Evolutionary conservation across 1,140 invertebrate species (phyloP), one percentile per base, ranked within the genome.

Genomic region (Mactra quadrangularis): DNA sequence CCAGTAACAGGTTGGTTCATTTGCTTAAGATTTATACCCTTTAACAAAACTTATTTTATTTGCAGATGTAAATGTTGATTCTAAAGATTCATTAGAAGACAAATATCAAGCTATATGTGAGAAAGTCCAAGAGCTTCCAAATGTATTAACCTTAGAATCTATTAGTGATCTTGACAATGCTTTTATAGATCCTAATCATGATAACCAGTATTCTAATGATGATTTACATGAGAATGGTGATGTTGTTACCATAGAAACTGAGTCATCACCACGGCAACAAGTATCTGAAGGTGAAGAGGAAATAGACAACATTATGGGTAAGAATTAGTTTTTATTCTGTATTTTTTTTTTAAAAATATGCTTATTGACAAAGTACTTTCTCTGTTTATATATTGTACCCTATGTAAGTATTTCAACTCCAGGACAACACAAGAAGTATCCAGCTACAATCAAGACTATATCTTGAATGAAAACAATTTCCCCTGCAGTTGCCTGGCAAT

Each of bases 101-200:
- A 75, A 47, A 31, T 75, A 41, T 47, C 33, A 60, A 29, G 53
- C 53, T 22, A 60, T 75, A 27, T 75, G 72, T 60, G 72, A 75
- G n/a, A 75, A 75, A 75, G 72, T 59, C 7, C 38, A 75, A 60
- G 72, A 75, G 35, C 57, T 66, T 45, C 62, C 62, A 41, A 66
- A 66, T 47, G 35, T 75, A 25, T 60, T 59, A 45, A 60, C 53
- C 0, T 19, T 75, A 47, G 57, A 59, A 45, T 59, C 72, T 1
- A 59, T 60, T 9, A 59, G 57, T 45, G 72, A 75, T 59, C 17
- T 31, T 25, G 35, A 22, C 19, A 55, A 75, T 29, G 11, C 57
- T n/a, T 75, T 59, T 25, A 29, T 22, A 1, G 72, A 75, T 29
- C 55, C 72, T 38, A 75, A 75, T 45, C 33, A 59, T 41, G 72